Base-by-base conservation (phyloP, 2,113 vertebrate species). In the Lepus timidus region DNA sequence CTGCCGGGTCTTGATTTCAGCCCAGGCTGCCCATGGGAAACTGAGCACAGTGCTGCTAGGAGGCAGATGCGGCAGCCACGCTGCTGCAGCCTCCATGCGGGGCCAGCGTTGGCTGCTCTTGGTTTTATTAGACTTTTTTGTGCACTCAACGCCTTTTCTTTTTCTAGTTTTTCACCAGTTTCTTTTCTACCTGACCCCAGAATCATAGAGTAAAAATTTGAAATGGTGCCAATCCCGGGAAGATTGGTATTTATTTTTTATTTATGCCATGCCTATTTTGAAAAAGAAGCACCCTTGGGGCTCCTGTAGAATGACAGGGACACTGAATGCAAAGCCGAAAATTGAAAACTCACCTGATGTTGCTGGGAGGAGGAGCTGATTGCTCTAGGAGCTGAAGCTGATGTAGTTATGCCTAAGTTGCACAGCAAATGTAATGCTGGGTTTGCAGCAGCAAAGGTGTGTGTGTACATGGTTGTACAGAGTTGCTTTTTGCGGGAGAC, bases 161-260 rank as follows among this genome's bases (percentile, higher is more conserved):
- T 52, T n/a, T 85, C 44, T 25, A 67, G 9, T 3, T 71, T n/a
- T 70, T n/a, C 31, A 36, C 58, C 58, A 23, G 12, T 61, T 95
- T 91, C n/a, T 78, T 86, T 97, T 83, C 61, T 23, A 87, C 22
- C 4, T 92, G 51, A 2, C 10, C 55, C 62, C 0, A 27, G 49
- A 49, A 65, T 91, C 52, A 62, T 13, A 55, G 12, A 65, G 51
- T 58, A 71, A 76, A 94, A 82, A 83, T 82, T 39, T 44, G n/a
- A 93, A 91, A 83, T 83, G 88, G n/a, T 6, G n/a, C 2, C 75
- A 83, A 93, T 9, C 22, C 31, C 75, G 65, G 73, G 31, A 96
- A 90, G 78, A 79, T 55, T 39, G 65, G 68, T 88, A 11, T 79
- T 83, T 91, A 65, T 79, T 93, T 93, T 14, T 44, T 61, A 87